These are phyloP conservation scores for Pontoporia blainvillei DNA, from an alignment of 2,113 vertebrate species.

Conservation along the genomic window DNA sequence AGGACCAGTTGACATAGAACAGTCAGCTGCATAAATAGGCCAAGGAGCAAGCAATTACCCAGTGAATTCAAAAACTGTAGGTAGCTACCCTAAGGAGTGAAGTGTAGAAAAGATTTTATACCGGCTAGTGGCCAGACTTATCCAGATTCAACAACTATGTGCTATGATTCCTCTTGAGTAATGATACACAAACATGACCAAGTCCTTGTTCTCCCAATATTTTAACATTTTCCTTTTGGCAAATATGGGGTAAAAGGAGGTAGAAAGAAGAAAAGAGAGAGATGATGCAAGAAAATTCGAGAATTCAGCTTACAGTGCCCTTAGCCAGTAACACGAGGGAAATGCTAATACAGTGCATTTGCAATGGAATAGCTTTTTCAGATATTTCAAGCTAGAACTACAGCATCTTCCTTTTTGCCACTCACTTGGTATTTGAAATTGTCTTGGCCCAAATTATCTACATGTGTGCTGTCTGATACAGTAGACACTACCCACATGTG, in stretches of 20 bases:
- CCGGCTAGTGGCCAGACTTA: background rate
- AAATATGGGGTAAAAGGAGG: background rate
- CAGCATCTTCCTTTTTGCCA: background rate
- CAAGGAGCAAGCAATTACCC: background rate
- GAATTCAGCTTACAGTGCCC: rapidly evolving
- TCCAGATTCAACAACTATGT: no score
- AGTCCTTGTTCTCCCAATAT: background rate
- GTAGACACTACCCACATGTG: background rate
- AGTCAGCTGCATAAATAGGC: background rate
- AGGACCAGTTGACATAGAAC: background rate
- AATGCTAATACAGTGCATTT: background rate
- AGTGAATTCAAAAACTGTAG: background rate
- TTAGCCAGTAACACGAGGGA: background rate
- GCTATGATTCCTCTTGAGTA: background rate
- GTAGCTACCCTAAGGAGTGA: no score
- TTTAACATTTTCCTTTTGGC: background rate
- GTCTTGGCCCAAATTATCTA: background rate
- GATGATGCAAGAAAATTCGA: background rate
- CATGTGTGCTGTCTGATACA: rapidly evolving
- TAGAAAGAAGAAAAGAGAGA: background rate
- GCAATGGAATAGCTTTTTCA: background rate
- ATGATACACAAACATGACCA: background rate
- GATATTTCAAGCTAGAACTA: background rate
- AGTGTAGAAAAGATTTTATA: background rate
- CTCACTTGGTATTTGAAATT: background rate